Base-by-base conservation (phyloP, 2,888 invertebrate species). In the Dermolepida albohirtum region DNA sequence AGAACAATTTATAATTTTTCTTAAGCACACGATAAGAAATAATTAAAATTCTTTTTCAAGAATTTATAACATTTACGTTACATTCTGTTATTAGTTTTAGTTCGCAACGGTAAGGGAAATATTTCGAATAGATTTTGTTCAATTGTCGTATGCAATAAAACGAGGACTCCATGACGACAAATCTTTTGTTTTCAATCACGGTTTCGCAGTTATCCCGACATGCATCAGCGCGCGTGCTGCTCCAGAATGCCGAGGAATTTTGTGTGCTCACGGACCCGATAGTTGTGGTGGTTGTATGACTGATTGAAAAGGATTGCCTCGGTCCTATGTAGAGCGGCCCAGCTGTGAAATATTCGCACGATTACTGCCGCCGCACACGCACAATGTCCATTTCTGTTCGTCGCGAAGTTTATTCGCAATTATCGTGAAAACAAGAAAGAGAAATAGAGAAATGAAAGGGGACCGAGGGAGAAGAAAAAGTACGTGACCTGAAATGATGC, bases 261-360 rank as follows among this genome's bases (percentile, higher is more conserved):
- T 8, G 27, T 29, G 51, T 11, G n/a, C 51, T 52, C 51, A 52
- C 51, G 51, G 51, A 52, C 14, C 22, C 51, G 27, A n/a, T 29
- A 29, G 51, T 22, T 52, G 51, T n/a, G 22, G 51, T 29, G 51
- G 51, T 52, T 29, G 51, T 57, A 66, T 57, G 66, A 66, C 66
- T 66, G 66, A 66, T 66, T 44, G 57, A 57, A 57, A 52, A 66
- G 66, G 66, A 66, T 66, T 66, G 66, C 34, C 66, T 17, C 55
- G 66, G 39, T 34, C 57, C 16, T 27, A 54, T 34, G 44, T 41
- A 29, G 65, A 17, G n/a, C 17, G 39, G 51, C 29, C n/a, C 51
- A 52, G 12, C 27, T 34, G 34, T 34, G 34, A 7, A 34, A 34
- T 27, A 51, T 27, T 29, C 51, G 22, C 51, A 51, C 51, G 51